Evolutionary conservation across 2,113 vertebrate genomes (phyloP), one percentile per base, ranked within the genome.

Genomic region (Callospermophilus lateralis): DNA sequence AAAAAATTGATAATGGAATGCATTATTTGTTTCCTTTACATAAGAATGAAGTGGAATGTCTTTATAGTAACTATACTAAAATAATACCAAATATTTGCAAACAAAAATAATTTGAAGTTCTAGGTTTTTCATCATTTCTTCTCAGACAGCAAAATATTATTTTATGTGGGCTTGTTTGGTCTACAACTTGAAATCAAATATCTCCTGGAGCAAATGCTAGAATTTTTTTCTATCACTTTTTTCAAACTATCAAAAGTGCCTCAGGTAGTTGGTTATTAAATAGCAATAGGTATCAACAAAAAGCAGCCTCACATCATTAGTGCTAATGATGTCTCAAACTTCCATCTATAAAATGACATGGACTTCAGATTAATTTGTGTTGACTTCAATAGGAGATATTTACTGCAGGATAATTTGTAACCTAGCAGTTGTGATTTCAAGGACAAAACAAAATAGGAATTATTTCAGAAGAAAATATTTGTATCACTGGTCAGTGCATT

Each of bases 191-290:
- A 94, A 94, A 93, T 84, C 83, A 93, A 1, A 86, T 93, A 30
- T 86, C 92, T 96, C 55, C 89, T 68, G 51, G 32, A 96, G 79
- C 78, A 94, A 94, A 90, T 77, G 26, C 70, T 85, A 20, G 7
- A 86, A 34, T 68, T 79, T 87, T 87, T 94, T 89, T 89, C 81
- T 89, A 58, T 89, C 42, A 48, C 83, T 58, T 93, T 84, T 93
- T 86, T 94, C 85, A 89, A 81, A 48, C 86, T 96, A 68, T 91
- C 89, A 80, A 96, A 93, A 95, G 53, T 80, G 58, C 93, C 79
- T 96, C 61, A 67, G 79, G 89, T 95, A 94, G 55, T 55, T 42
- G 45, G 32, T 96, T 94, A 94, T 95, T 97, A 97, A 96, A 96
- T 80, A 93, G 89, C 85, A 95, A 90, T 79, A 93, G 55, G 26